Evolutionary conservation across 1,140 invertebrate genomes (phyloP), one percentile per base, ranked within the genome.

Genomic region (Brachionus asplanchnoidis): DNA sequence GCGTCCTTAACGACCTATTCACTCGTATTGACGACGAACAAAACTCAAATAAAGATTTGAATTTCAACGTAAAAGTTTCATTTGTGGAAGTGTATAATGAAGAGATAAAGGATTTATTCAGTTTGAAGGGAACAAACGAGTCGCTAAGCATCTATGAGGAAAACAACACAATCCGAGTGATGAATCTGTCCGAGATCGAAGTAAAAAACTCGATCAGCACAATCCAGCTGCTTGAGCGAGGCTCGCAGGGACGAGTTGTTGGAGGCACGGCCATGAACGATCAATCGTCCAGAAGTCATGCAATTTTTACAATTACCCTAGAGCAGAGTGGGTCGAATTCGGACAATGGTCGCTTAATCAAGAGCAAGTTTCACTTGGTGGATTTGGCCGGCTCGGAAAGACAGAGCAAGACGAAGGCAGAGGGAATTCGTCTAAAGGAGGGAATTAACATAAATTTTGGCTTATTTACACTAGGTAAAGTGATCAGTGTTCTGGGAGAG

Each of bases 341-440:
- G 44, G 26, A 20, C 9, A 73, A 84, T 68, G 46, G 32, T 20
- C n/a, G 32, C 17, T 3, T 77, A 1, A 75, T 84, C 12, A 53
- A 56, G 14, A 28, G 65, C 26, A 84, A 84, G 42, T 75, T 84
- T 56, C 66, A 84, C 70, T 84, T 84, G 20, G 84, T 84, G 2
- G 84, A 84, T 75, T 82, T 68, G 36, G 97, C 97, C 11, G 97
- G 97, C 1, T 97, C 95, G 20, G 97, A 99, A 90, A 91, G 97
- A 86, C 97, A 97, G 3, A 97, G 98, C 89, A 97, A 97, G 0
- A 99, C 97, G 11, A 97, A 97, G 17, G 97, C 97, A 2, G 97
- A 97, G 89, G 97, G 98, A 5, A 97, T 95, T 0, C 91, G 98
- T 44, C 92, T 99, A 6, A 99, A 99, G 90, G 98, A 99, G 91